Evolutionary conservation across 2,888 invertebrate species (phyloP).

Genomic region (Andricus quercusramuli): DNA sequence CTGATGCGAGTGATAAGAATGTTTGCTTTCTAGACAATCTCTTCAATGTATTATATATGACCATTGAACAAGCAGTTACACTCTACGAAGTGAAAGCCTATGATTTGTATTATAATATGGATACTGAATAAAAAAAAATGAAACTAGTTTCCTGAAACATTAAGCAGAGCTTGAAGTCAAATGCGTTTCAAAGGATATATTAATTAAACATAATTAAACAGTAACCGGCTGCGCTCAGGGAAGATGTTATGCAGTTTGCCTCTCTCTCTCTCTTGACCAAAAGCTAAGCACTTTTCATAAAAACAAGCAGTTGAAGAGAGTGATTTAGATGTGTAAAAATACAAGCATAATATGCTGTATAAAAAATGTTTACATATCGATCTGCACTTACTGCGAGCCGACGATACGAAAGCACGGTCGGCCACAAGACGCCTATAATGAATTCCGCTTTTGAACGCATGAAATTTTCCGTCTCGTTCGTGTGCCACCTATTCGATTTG

Average conservation of each 20-base stretch:
- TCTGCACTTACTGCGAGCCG: not conserved
- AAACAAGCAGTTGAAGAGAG: too few relatives aligned
- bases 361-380: not conserved
- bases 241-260: too few relatives aligned
- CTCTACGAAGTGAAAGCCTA: conserved; percentile 17
- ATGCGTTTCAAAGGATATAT: not conserved
- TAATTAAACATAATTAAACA: too few relatives aligned
- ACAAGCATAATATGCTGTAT: too few relatives aligned
- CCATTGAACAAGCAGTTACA: conserved; percentile 21
- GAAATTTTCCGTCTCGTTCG: not conserved
- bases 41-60: conserved; percentile 11
- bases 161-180: not conserved
- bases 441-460: not conserved
- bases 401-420: not conserved
- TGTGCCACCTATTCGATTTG: not conserved
- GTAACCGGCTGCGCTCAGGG: too few relatives aligned
- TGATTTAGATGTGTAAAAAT: too few relatives aligned
- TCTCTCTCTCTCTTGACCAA: too few relatives aligned
- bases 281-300: too few relatives aligned
- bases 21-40: conserved; percentile 35
- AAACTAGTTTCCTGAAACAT: conserved; percentile 2
- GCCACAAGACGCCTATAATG: not conserved
- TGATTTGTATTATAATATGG: conserved; percentile 22
- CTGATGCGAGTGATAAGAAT: conserved; percentile 33
- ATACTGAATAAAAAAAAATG: not conserved